A percentile compares a stretch with the other conserved stretches of the same genome.
Evolutionary conservation across 1,140 invertebrate species (phyloP).

Genomic region (Drosophila nigromelanica): DNA sequence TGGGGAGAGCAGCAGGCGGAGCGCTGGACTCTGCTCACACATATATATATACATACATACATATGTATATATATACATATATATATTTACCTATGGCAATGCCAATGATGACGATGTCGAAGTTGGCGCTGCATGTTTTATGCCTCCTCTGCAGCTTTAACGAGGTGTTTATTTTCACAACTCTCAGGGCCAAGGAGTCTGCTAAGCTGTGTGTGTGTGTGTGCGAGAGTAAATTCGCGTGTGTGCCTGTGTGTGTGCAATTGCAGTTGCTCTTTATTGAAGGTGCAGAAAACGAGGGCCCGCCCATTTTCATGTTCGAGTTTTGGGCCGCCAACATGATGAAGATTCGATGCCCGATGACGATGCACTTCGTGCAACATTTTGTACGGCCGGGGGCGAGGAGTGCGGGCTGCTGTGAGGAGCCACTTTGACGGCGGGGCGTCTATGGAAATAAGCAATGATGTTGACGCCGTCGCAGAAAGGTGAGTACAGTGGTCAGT

Average conservation of each 20-base stretch:
- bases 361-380: slow-evolving; percentile 60
- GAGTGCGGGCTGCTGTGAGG: slow-evolving; percentile 3
- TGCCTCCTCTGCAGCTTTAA: slow-evolving; percentile 81
- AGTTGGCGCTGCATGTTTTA: slow-evolving; percentile 79
- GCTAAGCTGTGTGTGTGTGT: not conserved
- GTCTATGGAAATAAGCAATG: slow-evolving; percentile 75
- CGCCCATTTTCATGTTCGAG: slow-evolving; percentile 74
- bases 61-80: slow-evolving; percentile 32
- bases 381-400: slow-evolving; percentile 3
- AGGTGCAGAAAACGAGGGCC: slow-evolving; percentile 79
- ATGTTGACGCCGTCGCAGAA: slow-evolving; percentile 64
- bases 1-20: not conserved
- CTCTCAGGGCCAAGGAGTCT: slow-evolving; percentile 62
- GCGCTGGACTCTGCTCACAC: slow-evolving; percentile 1
- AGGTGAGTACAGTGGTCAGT: slow-evolving; percentile 35
- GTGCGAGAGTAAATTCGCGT: slow-evolving; percentile 9
- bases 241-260: slow-evolving; percentile 20
- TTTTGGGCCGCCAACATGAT: slow-evolving; percentile 66
- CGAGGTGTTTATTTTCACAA: slow-evolving; percentile 84
- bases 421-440: slow-evolving; percentile 67
- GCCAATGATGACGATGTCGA: slow-evolving; percentile 53
- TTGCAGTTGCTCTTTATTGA: slow-evolving; percentile 56
- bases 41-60: slow-evolving; percentile 42
- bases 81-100: slow-evolving; percentile 68
- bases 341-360: slow-evolving; percentile 65